phyloP scores from a whole-genome alignment of 2,888 invertebrate genomes.

The Kuschelorhynchus macadamiae region DNA sequence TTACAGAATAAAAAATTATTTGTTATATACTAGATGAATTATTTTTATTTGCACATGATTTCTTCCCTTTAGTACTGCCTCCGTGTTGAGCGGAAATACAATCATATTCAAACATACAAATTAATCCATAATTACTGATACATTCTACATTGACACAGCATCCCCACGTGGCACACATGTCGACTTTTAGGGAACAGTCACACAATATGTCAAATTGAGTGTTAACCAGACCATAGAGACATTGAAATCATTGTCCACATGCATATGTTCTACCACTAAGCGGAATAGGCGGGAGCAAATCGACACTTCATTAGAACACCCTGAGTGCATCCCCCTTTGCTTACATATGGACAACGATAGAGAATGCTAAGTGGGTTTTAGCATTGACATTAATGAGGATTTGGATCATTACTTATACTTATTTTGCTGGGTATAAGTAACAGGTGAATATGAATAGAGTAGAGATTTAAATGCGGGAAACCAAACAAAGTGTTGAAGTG shows the following conservation, averaged over 20 bases:
- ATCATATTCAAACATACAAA: background rate
- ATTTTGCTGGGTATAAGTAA: background rate
- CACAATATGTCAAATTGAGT: conserved; percentile 70
- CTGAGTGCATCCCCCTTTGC: conserved; percentile 53
- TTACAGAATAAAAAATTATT: too few species aligned
- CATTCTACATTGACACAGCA: background rate
- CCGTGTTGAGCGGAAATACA: too few species aligned
- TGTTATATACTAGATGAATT: too few species aligned
- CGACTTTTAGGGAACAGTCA: conserved; percentile 30
- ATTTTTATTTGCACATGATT: too few species aligned
- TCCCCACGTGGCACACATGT: conserved; percentile 35
- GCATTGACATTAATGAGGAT: conserved; percentile 19
- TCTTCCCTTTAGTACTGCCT: too few species aligned
- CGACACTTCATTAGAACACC: conserved; percentile 68
- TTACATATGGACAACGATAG: conserved; percentile 32
- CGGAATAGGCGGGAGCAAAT: conserved; percentile 61
- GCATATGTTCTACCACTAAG: conserved; percentile 40
- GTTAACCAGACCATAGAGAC: conserved; percentile 61
- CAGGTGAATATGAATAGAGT: too few species aligned
- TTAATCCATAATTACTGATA: background rate
- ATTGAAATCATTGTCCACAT: conserved; percentile 40
- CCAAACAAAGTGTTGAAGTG: too few species aligned
- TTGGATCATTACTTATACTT: conserved; percentile 13
- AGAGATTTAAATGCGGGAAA: too few species aligned
- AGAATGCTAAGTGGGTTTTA: conserved; percentile 21